Conservation (phyloP, 2,888 invertebrate genomes). For the Camptogramma bilineatum region DNA sequence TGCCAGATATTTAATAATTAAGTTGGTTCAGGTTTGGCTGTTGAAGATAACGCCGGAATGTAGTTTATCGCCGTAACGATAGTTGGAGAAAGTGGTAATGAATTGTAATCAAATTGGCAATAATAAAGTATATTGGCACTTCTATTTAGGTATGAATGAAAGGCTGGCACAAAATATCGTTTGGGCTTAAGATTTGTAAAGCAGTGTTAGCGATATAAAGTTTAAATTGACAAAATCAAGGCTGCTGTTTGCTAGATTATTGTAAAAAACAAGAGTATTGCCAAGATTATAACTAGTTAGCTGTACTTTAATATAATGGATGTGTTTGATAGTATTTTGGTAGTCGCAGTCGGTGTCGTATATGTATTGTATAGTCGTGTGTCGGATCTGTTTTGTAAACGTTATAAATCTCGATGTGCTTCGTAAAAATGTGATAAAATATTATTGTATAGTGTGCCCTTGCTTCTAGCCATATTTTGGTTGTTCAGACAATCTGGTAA, state of each 20-base stretch:
- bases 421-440: slow-evolving; percentile 47
- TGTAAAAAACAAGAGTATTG: slow-evolving; percentile 51
- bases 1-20: slow-evolving; percentile 1
- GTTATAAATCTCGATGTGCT: slow-evolving; percentile 42
- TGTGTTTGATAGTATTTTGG: slow-evolving; percentile 42
- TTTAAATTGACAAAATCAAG: slow-evolving; percentile 63
- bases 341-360: slow-evolving; percentile 35
- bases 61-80: neutral
- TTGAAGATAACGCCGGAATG: neutral
- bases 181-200: slow-evolving; percentile 43
- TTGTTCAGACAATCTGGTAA: slow-evolving; percentile 10
- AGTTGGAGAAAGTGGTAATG: slow-evolving; percentile 7
- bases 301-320: slow-evolving; percentile 31
- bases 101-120: slow-evolving; percentile 19
- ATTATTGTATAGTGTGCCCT: slow-evolving; percentile 31
- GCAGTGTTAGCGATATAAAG: slow-evolving; percentile 54
- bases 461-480: slow-evolving; percentile 31
- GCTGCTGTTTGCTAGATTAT: slow-evolving; percentile 66
- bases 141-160: slow-evolving; percentile 33
- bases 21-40: slow-evolving; percentile 4
- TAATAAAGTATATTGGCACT: slow-evolving; percentile 18
- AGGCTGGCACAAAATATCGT: slow-evolving; percentile 45
- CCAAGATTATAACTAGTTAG: slow-evolving; percentile 50
- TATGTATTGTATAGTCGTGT: slow-evolving; percentile 39
- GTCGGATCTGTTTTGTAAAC: slow-evolving; percentile 39